phyloP scores from a whole-genome alignment of 2,888 invertebrate species.

The Volucella zonaria region DNA sequence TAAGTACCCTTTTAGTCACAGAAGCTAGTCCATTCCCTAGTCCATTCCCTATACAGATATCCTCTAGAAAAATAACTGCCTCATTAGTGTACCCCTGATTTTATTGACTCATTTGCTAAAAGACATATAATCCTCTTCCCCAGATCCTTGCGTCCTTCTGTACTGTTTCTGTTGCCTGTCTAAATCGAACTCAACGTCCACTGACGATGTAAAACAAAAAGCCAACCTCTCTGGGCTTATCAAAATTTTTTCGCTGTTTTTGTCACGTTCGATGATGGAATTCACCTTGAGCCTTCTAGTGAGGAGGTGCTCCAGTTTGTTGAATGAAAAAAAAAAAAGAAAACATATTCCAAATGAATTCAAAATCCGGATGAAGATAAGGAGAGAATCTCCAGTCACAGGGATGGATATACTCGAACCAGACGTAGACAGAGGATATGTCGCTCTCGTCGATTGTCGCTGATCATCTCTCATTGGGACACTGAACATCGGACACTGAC shows the following conservation, averaged over 20 bases:
- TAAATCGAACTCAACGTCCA: neutral
- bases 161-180: neutral
- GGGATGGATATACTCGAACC: constrained; percentile 8
- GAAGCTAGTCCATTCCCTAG: constrained; percentile 26
- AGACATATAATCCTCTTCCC: constrained; percentile 16
- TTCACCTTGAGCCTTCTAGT: constrained; percentile 59
- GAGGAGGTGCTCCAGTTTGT: constrained; percentile 1
- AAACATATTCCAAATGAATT: constrained; percentile 59
- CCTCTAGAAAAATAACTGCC: constrained; percentile 49
- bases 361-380: constrained; percentile 73
- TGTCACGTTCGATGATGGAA: constrained; percentile 74
- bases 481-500: constrained; percentile 27
- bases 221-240: constrained; percentile 57
- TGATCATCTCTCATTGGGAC: neutral
- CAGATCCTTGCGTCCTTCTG: neutral
- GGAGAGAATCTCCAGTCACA: constrained; percentile 52
- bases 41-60: constrained; percentile 2
- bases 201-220: neutral
- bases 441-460: no score
- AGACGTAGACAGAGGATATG: no score
- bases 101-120: constrained; percentile 56
- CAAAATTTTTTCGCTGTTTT: constrained; percentile 70
- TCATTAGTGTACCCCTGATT: constrained; percentile 63
- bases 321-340: neutral
- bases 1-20: constrained; percentile 3